Evolutionary conservation across 2,113 vertebrate genomes (phyloP), one percentile per base, ranked within the genome.

Genomic region (Varanus komodoensis): DNA sequence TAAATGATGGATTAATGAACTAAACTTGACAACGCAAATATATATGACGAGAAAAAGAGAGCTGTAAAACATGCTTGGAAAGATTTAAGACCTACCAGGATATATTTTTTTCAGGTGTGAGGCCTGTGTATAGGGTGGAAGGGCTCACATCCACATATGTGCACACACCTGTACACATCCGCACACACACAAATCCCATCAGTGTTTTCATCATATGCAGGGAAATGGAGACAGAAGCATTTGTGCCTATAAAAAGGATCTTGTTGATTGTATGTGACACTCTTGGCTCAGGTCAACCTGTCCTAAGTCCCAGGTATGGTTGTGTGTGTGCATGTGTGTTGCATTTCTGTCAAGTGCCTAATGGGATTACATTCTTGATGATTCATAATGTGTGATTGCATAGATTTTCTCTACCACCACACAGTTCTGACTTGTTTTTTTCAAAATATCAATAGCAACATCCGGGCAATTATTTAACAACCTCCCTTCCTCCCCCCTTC

Each of bases 311-410:
- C 95, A 94, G 91, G 94, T 91, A 96, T 96, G 95, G 93, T 44
- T 44, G 89, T 96, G 95, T 93, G 14, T 4, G 5, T 6, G 4
- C 29, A 14, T 52, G 7, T 29, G 93, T 71, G 44, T 14, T 48
- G 71, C 93, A 95, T 96, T 94, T 93, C 93, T 94, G 87, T 95
- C 95, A 97, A 95, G 92, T 96, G 95, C 95, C 93, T 97, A 95
- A 96, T 96, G 93, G 94, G 96, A 96, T 97, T 96, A 96, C 95
- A 96, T 92, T 83, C 1, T 95, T 96, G 96, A 97, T 95, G 97
- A 95, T 92, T 93, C 91, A 96, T 95, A 96, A 96, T 97, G 96
- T 91, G 96, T 96, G 95, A 97, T 97, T 93, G 95, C 96, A 95
- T 92, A 81, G 89, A 88, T 89, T 80, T 57, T 57, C 5, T 12